Conservation (phyloP, 2,797 vertebrate genomes). For the Simalia tracyae region DNA sequence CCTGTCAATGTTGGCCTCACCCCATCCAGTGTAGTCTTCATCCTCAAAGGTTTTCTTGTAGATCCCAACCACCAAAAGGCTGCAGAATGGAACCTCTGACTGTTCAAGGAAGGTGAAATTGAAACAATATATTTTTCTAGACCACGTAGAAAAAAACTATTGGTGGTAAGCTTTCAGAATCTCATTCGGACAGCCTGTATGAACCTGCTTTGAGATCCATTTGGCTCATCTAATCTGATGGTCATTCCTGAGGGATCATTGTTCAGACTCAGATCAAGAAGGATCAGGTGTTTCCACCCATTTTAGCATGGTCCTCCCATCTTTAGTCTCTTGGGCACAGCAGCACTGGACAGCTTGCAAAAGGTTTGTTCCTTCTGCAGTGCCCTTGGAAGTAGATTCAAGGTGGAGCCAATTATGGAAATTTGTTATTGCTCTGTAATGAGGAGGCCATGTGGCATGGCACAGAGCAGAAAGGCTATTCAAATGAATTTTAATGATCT, state of each 20-base stretch:
- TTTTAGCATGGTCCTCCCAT: no score
- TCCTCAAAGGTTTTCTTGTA: background rate
- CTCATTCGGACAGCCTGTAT: no score
- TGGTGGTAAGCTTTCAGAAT: background rate
- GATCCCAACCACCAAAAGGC: background rate
- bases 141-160: background rate
- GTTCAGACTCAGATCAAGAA: background rate
- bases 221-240: background rate
- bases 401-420: background rate
- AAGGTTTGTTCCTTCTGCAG: background rate
- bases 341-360: background rate
- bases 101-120: background rate
- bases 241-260: background rate
- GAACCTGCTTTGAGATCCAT: background rate
- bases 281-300: background rate
- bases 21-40: background rate
- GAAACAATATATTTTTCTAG: background rate
- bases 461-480: background rate
- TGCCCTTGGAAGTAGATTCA: background rate
- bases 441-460: background rate
- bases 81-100: background rate
- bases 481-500: conserved; percentile 16
- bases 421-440: background rate
- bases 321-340: background rate
- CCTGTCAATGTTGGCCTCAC: background rate